Percentiles rank a stretch among this genome's conserved stretches.
Conservation (phyloP, 1,140 invertebrate genomes). For the Zaprionus ghesquierei region DNA sequence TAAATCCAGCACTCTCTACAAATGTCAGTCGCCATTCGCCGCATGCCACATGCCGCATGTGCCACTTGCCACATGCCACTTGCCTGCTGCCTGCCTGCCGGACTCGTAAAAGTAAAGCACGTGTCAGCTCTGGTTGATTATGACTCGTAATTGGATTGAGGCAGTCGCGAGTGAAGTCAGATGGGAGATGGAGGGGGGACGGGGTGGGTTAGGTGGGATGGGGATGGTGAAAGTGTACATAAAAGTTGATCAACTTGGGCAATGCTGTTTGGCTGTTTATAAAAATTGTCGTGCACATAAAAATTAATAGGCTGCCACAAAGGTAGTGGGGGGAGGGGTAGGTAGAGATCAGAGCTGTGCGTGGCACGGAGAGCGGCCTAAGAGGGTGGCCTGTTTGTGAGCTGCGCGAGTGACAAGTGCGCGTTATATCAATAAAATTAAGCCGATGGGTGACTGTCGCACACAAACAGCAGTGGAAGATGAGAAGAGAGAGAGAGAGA, state of each 20-base stretch:
- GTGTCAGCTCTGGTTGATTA: conserved; percentile 25
- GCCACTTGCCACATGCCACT: neutral
- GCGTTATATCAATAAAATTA: conserved; percentile 80
- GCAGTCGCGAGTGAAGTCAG: neutral
- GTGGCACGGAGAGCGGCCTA: too few species aligned
- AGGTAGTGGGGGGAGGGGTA: neutral
- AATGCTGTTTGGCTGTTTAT: conserved; percentile 9
- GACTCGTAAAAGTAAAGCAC: conserved; percentile 19
- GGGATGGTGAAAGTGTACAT: conserved; percentile 20
- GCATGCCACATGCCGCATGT: neutral
- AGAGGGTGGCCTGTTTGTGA: conserved; percentile 4
- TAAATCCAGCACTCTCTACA: conserved; percentile 3
- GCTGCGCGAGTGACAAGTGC: conserved; percentile 51
- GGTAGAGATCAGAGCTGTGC: too few species aligned
- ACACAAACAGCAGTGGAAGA: neutral
- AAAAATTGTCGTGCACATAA: conserved; percentile 31
- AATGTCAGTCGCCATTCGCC: neutral
- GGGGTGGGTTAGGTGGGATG: neutral
- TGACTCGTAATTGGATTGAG: conserved; percentile 36
- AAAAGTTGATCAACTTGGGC: conserved; percentile 27
- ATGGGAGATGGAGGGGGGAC: neutral
- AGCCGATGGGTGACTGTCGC: conserved; percentile 43
- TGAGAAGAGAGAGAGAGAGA: neutral
- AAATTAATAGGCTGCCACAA: conserved; percentile 35
- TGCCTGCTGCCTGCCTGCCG: neutral